phyloP scores from a whole-genome alignment of 2,888 invertebrate genomes.

The Phania funesta region DNA sequence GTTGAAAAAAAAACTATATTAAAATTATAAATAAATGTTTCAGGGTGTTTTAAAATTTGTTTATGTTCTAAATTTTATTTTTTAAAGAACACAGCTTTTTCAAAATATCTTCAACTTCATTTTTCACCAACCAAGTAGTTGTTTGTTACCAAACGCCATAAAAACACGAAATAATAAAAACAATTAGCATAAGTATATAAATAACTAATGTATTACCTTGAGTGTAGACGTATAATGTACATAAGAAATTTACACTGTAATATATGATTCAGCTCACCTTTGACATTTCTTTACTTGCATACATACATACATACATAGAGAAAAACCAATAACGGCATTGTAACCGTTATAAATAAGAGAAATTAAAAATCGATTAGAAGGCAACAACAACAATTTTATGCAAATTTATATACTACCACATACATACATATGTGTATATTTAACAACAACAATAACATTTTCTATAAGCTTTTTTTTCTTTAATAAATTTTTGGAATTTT shows the following conservation, averaged over 20 bases:
- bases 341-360: background rate
- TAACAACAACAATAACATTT: background rate
- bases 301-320: background rate
- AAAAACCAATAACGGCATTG: constrained; percentile 6
- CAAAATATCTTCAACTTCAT: constrained; percentile 17
- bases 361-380: background rate
- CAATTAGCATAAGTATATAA: constrained; percentile 40
- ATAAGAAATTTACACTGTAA: constrained; percentile 66
- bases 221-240: constrained; percentile 47
- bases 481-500: constrained; percentile 16
- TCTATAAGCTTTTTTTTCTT: constrained; percentile 12
- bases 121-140: constrained; percentile 39
- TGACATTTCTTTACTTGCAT: constrained; percentile 15
- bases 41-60: constrained; percentile 45
- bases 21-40: constrained; percentile 50
- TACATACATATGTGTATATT: too few relatives aligned
- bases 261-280: constrained; percentile 46
- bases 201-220: constrained; percentile 43
- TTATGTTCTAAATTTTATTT: background rate
- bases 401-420: background rate
- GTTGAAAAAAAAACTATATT: constrained; percentile 4
- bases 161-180: constrained; percentile 3
- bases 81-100: constrained; percentile 5
- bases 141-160: constrained; percentile 19
- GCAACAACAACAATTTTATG: constrained; percentile 30